Evolutionary conservation across 2,888 invertebrate genomes (phyloP), one percentile per base, ranked within the genome.

Genomic region (Eurytoma californica): DNA sequence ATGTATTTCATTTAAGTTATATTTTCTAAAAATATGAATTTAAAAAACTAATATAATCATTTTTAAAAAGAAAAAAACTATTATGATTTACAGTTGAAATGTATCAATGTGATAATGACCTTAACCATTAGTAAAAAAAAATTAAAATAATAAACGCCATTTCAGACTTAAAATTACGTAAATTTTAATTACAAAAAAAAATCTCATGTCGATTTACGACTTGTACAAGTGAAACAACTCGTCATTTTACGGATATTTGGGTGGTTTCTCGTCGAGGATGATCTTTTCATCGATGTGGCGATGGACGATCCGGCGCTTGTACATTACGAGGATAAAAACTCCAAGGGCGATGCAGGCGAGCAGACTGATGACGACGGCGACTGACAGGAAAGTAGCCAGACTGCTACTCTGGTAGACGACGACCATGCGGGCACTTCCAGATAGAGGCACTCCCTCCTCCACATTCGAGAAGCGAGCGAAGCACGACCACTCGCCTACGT

Each of bases 401-500:
- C 70, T 30, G 14, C 7, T 2, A 51, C 49, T 51, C 49, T 7
- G 12, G 14, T 66, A 65, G 16, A 28, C 30, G 18, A 79, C 55
- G 3, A 55, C 47, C 2, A 72, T 61, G 0, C 24, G 24, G 0
- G 63, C 69, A 3, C 18, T 55, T 2, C 24, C 24, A 24, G 24
- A 2, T 2, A 24, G 1, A 24, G 24, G 24, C 24, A 24, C 24
- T 24, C 72, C 70, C 47, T 78, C 80, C 24, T 65, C 67, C 2
- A 39, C 30, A 28, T 3, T 20, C 39, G 4, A 20, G 30, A 81
- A 80, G 13, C 78, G 76, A 9, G 80, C 81, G 14, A 58, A 65
- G 30, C 82, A 82, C 0, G 51, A 53, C 82, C 82, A 82, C 4
- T 61, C 14, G 18, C 82, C 82, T 12, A 81, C 14, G 55, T 82